These are phyloP conservation scores for Euproctis similis DNA, from an alignment of 2,888 invertebrate genomes.

Conservation along the genomic window DNA sequence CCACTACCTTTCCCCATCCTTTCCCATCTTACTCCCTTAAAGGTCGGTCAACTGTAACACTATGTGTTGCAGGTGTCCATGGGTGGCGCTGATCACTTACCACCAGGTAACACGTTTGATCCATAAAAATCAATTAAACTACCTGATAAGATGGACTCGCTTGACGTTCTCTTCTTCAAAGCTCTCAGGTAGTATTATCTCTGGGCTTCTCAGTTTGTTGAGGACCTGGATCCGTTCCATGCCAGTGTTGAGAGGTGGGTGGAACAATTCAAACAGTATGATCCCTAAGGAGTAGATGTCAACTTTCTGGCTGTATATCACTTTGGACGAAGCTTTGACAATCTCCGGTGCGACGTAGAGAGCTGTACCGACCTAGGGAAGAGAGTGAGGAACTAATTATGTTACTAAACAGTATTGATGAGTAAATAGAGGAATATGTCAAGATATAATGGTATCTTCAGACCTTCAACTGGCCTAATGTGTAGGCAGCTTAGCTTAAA, in stretches of 20 bases:
- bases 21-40: not conserved
- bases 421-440: too few species aligned
- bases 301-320: conserved; percentile 91
- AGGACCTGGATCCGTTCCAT: conserved; percentile 93
- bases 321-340: conserved; percentile 79
- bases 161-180: conserved; percentile 76
- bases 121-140: too few species aligned
- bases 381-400: not conserved
- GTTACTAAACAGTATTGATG: too few species aligned
- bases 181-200: conserved; percentile 82
- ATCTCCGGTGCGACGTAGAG: conserved; percentile 97
- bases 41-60: too few species aligned
- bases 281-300: conserved; percentile 92
- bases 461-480: too few species aligned
- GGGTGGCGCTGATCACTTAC: too few species aligned
- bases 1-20: too few species aligned
- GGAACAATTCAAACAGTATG: conserved; percentile 97
- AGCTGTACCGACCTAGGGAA: conserved; percentile 88
- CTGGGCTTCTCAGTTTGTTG: conserved; percentile 80
- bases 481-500: too few species aligned
- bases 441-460: too few species aligned
- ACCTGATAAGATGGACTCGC: conserved; percentile 79
- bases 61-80: too few species aligned
- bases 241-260: conserved; percentile 86
- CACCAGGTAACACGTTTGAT: too few species aligned